These are phyloP conservation scores for Pocillopora damicornis DNA, from an alignment of 64 coral and sea anemone genomes.

Conservation along the genomic window DNA sequence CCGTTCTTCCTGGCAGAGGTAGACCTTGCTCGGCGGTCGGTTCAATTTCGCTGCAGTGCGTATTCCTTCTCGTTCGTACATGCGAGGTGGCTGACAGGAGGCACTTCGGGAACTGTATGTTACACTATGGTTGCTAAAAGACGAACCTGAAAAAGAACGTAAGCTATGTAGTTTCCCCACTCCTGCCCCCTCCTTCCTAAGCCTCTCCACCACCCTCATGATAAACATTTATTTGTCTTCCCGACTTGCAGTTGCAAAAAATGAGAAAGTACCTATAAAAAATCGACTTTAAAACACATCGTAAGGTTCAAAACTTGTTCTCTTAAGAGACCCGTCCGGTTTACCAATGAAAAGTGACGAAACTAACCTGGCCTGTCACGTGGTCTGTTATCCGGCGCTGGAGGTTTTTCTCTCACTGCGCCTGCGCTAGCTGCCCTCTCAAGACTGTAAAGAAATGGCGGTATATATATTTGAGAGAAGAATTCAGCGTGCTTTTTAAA, in stretches of 20 bases:
- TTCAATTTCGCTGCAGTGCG: conserved; percentile 67
- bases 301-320: too few relatives aligned
- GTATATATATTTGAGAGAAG: background rate
- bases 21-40: conserved; percentile 71
- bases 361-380: conserved; percentile 21
- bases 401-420: conserved; percentile 60
- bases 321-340: background rate
- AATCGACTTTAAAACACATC: too few relatives aligned
- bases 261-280: too few relatives aligned
- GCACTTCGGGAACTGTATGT: conserved; percentile 66
- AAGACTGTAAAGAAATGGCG: conserved; percentile 25
- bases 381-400: conserved; percentile 53
- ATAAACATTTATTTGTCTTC: too few relatives aligned
- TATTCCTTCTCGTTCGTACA: conserved; percentile 72
- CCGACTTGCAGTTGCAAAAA: too few relatives aligned
- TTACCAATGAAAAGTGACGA: background rate
- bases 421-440: conserved; percentile 52
- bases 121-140: conserved; percentile 54
- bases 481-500: too few relatives aligned
- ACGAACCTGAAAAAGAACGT: conserved; percentile 41
- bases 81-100: conserved; percentile 59
- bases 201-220: background rate
- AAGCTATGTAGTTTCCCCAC: background rate
- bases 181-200: background rate
- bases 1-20: conserved; percentile 31